Percentiles rank a stretch among this genome's conserved stretches.
These are phyloP conservation scores for Paramuricea clavata DNA, from an alignment of 92 coral and sea anemone species.

Conservation along the genomic window DNA sequence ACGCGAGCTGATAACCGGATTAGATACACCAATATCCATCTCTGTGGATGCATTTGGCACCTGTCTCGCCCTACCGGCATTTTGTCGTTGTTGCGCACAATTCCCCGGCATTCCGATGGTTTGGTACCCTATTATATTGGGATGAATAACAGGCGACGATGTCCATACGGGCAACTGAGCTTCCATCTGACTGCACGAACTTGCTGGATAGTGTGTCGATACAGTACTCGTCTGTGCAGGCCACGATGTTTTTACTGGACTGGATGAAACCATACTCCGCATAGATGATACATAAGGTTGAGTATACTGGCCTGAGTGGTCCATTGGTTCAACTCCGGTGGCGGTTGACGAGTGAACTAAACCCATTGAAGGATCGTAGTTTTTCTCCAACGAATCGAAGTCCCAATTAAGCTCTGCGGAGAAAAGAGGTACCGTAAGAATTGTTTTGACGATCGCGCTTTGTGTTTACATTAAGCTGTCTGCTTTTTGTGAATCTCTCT, in stretches of 20 bases:
- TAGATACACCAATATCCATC: not conserved
- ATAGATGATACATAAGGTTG: not conserved
- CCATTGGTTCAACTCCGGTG: slow-evolving; percentile 22
- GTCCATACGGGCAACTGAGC: slow-evolving; percentile 7
- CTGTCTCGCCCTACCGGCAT: slow-evolving; percentile 1
- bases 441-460: not conserved
- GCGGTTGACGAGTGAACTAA: slow-evolving; percentile 9
- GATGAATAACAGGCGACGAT: slow-evolving; percentile 14
- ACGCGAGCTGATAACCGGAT: slow-evolving; percentile 19
- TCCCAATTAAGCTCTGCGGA: slow-evolving; percentile 45
- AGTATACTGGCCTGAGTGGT: slow-evolving; percentile 33
- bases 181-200: not conserved
- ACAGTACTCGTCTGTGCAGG: slow-evolving; percentile 1
- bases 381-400: slow-evolving; percentile 17
- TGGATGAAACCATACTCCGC: not conserved
- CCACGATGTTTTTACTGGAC: slow-evolving; percentile 12
- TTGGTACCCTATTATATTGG: slow-evolving; percentile 21
- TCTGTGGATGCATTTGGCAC: not conserved
- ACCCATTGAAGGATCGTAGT: slow-evolving; percentile 2
- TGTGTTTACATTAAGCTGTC: not conserved
- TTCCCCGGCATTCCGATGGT: slow-evolving; percentile 33
- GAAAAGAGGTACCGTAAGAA: not conserved
- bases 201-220: not conserved
- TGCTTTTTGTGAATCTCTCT: not conserved
- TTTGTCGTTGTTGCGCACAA: not conserved